These are phyloP conservation scores for Embidobia sp. DNA, from an alignment of 2,888 invertebrate genomes.

Conservation along the genomic window DNA sequence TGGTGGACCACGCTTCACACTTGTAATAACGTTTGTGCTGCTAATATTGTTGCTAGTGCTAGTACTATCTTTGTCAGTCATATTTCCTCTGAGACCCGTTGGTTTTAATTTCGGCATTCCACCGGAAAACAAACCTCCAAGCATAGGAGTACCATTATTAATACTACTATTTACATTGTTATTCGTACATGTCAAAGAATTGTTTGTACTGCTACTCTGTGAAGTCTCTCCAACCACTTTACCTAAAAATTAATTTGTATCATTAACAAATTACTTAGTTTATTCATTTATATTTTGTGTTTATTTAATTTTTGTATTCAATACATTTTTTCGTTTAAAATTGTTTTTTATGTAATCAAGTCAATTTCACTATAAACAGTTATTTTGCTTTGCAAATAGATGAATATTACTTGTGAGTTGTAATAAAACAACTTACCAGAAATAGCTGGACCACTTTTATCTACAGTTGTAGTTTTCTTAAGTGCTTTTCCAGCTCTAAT, in stretches of 20 bases:
- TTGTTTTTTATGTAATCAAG: no score
- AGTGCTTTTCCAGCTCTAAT: slow-evolving; percentile 91
- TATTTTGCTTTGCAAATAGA: no score
- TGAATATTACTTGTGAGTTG: no score
- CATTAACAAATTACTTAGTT: no score
- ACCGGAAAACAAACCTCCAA: slow-evolving; percentile 90
- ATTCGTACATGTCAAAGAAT: slow-evolving; percentile 52
- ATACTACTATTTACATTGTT: slow-evolving; percentile 67
- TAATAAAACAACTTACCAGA: slow-evolving; percentile 83
- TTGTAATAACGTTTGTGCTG: slow-evolving; percentile 66
- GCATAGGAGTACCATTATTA: slow-evolving; percentile 77
- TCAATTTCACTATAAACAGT: no score
- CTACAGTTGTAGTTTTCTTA: slow-evolving; percentile 94
- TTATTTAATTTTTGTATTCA: no score
- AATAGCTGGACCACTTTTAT: slow-evolving; percentile 92
- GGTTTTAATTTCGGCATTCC: slow-evolving; percentile 91
- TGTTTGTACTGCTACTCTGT: slow-evolving; percentile 68
- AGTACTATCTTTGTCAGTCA: slow-evolving; percentile 70
- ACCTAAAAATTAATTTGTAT: slow-evolving; percentile 70
- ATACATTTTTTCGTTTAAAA: no score
- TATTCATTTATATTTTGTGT: no score
- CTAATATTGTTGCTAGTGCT: slow-evolving; percentile 67
- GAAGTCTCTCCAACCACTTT: slow-evolving; percentile 77
- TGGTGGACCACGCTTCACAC: slow-evolving; percentile 88
- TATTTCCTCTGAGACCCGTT: slow-evolving; percentile 83